Conservation (phyloP, 2,113 vertebrate genomes). For the Lagopus leucura region DNA sequence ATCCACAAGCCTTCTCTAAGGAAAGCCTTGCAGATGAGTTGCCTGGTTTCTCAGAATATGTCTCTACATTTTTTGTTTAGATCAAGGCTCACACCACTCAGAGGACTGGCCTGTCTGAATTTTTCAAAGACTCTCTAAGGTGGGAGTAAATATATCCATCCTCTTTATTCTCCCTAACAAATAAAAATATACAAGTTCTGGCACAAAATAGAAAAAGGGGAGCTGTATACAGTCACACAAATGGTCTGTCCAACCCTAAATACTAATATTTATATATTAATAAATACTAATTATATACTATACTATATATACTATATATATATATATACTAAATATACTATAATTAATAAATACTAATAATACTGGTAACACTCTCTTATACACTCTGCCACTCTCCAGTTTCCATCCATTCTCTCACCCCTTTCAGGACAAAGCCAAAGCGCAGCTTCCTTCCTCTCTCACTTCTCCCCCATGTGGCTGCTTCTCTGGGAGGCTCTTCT, state of each 20-base stretch:
- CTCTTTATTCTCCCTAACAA: neutral
- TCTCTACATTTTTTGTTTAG: neutral
- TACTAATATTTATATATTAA: too few relatives aligned
- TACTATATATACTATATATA: too few relatives aligned
- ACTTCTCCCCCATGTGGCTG: neutral
- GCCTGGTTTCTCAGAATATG: neutral
- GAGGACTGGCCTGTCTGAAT: neutral
- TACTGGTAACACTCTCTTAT: neutral
- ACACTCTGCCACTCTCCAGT: neutral
- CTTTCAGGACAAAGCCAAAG: neutral
- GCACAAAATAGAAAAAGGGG: neutral
- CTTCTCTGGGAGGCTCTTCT: neutral
- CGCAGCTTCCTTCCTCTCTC: neutral
- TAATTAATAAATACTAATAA: too few relatives aligned
- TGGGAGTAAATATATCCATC: neutral
- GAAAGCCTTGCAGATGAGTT: neutral
- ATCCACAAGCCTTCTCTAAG: neutral
- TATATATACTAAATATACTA: too few relatives aligned
- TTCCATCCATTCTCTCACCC: neutral
- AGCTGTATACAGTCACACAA: neutral
- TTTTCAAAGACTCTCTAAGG: neutral
- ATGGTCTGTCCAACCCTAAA: neutral
- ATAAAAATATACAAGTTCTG: neutral
- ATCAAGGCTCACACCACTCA: neutral
- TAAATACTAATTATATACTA: too few relatives aligned